A percentile compares a stretch with the other conserved stretches of the same genome.
phyloP scores from a whole-genome alignment of 2,113 vertebrate species.

The Gorsachius goisagi region DNA sequence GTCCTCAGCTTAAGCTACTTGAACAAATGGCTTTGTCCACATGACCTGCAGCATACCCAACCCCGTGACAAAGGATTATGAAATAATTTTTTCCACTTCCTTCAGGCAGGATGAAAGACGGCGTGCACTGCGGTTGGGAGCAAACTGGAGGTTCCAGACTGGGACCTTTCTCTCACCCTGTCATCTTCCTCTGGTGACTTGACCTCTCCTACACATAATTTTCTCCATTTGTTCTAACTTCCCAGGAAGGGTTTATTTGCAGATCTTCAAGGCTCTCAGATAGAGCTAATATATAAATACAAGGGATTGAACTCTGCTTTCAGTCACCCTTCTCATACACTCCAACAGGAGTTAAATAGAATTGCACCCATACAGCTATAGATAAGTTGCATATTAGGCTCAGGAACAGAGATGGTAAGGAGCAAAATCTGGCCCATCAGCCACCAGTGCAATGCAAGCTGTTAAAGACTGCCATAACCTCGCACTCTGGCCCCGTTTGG shows the following conservation, averaged over 20 bases:
- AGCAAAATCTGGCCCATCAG: not conserved
- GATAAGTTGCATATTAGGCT: not conserved
- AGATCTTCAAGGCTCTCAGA: not conserved
- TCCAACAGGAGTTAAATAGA: not conserved
- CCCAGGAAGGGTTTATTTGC: not conserved
- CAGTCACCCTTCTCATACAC: not conserved
- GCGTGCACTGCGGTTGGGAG: not conserved
- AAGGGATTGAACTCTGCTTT: not conserved
- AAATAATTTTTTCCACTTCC: constrained; percentile 7
- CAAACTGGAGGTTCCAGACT: not conserved
- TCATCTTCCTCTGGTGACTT: not conserved
- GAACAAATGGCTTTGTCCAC: constrained; percentile 23
- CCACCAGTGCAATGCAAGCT: not conserved
- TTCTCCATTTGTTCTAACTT: not conserved
- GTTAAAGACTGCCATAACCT: not conserved
- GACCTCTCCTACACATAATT: not conserved
- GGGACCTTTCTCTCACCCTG: constrained; percentile 1
- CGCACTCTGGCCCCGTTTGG: not conserved
- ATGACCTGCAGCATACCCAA: not conserved
- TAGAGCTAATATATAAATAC: not conserved
- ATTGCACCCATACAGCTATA: not conserved
- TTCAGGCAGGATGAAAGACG: not conserved
- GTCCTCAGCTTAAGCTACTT: constrained; percentile 1
- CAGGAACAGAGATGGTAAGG: not conserved
- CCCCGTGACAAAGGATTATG: constrained; percentile 2